These are phyloP conservation scores for Atrichornis clamosus DNA, from an alignment of 2,113 vertebrate genomes.

Conservation along the genomic window DNA sequence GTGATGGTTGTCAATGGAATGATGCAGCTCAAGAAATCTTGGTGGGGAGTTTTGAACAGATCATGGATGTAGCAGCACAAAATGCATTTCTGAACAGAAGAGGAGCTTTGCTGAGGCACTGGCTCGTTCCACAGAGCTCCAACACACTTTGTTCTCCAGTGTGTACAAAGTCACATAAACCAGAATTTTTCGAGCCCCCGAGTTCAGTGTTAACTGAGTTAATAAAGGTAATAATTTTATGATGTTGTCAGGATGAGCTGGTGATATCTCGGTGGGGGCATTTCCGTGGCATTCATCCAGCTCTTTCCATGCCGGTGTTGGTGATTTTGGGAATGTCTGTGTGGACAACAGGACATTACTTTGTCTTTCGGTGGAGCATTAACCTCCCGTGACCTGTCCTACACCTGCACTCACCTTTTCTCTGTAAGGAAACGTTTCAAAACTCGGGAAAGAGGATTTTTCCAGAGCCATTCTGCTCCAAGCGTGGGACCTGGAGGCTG, in stretches of 20 bases:
- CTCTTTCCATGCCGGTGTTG: too few relatives aligned
- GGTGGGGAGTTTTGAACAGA: neutral
- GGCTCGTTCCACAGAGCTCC: neutral
- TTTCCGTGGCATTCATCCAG: neutral
- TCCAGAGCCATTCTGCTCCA: neutral
- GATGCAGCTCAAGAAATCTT: neutral
- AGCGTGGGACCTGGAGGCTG: neutral
- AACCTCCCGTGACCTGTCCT: neutral
- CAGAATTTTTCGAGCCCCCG: neutral
- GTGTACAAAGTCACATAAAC: neutral
- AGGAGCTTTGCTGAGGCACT: neutral
- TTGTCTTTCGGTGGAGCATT: neutral
- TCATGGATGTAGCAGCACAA: neutral
- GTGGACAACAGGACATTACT: neutral
- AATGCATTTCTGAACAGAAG: neutral
- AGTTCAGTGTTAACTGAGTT: neutral
- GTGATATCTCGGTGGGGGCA: neutral
- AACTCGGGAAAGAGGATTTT: neutral
- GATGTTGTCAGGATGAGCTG: neutral
- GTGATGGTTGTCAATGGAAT: neutral
- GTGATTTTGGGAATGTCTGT: neutral
- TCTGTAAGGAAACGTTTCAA: neutral
- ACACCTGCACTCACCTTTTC: neutral
- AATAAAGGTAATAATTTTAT: neutral
- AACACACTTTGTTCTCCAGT: neutral